Conservation (phyloP, 2,113 vertebrate species). For the Lipophrys pholis region DNA sequence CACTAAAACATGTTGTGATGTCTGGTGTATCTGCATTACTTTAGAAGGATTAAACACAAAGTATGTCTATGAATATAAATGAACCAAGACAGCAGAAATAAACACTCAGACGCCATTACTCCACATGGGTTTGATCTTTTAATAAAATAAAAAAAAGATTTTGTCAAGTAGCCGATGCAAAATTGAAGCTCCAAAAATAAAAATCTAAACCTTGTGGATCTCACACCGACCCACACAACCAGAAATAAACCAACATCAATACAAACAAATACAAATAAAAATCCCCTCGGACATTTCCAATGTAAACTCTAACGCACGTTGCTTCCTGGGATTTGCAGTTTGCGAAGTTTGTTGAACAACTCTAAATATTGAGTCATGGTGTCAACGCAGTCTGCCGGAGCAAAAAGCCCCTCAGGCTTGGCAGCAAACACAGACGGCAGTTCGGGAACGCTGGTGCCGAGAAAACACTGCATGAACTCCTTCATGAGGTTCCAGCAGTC, state of each 20-base stretch:
- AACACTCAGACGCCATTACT: background rate
- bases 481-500: constrained; percentile 97
- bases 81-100: background rate
- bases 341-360: constrained; percentile 96
- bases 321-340: constrained; percentile 90
- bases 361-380: constrained; percentile 98
- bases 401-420: constrained; percentile 90
- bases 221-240: constrained; percentile 39
- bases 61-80: no score
- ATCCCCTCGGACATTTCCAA: constrained; percentile 1
- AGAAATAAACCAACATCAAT: constrained; percentile 38
- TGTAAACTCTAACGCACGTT: constrained; percentile 85
- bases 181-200: constrained; percentile 1
- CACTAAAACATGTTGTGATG: no score
- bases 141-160: constrained; percentile 14
- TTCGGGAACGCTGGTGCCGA: constrained; percentile 88
- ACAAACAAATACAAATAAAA: constrained; percentile 22
- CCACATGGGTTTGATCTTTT: constrained; percentile 23
- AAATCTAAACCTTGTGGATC: constrained; percentile 25
- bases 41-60: no score
- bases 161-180: constrained; percentile 6
- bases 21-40: no score
- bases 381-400: constrained; percentile 87
- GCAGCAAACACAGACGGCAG: constrained; percentile 87
- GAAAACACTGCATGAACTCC: constrained; percentile 97